Evolutionary conservation across 2,888 invertebrate species (phyloP), one percentile per base, ranked within the genome.

Genomic region (Aelia acuminata): DNA sequence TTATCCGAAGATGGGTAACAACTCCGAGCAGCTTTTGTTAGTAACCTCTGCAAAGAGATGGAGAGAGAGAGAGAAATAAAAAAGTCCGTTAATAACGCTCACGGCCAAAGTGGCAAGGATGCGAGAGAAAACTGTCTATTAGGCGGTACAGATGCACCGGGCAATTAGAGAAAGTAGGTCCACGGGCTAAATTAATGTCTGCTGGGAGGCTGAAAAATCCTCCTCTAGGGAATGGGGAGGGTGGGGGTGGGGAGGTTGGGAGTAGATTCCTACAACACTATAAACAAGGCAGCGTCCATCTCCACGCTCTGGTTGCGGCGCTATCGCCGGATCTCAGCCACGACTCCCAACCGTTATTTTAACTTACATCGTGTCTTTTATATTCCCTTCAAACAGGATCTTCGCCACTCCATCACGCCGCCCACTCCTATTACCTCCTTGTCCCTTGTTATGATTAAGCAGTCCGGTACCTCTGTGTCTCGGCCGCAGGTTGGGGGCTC

Each of bases 311-410:
- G 80, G 80, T 80, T 80, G 80, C 18, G 57, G 31, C 39, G 39
- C 85, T 85, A 85, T 85, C 85, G 26, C 49, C 22, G n/a, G 11
- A 85, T 85, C 85, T 53, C 18, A 85, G 39, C 50, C 85, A 85
- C 85, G 85, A 85, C 85, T 85, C 39, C 43, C 22, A 20, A 53
- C 85, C 53, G 85, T 53, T 85, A 85, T 85, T 85, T 85, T 18
- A 53, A 53, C 85, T 85, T 53, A 85, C 85, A 85, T 85, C 85
- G 85, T 85, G 85, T 85, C 53, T 53, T 50, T 53, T 85, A 85
- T 53, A 53, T 39, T 39, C 49, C 85, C 85, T 85, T 85, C 80
- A 80, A 80, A 80, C 80, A 80, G 80, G 80, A 80, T 70, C 63
- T 70, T 35, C 31, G 31, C 31, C 80, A 80, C 80, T 47, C 43